phyloP scores from a whole-genome alignment of 1,140 invertebrate genomes.

The Melipona quadrifasciata region DNA sequence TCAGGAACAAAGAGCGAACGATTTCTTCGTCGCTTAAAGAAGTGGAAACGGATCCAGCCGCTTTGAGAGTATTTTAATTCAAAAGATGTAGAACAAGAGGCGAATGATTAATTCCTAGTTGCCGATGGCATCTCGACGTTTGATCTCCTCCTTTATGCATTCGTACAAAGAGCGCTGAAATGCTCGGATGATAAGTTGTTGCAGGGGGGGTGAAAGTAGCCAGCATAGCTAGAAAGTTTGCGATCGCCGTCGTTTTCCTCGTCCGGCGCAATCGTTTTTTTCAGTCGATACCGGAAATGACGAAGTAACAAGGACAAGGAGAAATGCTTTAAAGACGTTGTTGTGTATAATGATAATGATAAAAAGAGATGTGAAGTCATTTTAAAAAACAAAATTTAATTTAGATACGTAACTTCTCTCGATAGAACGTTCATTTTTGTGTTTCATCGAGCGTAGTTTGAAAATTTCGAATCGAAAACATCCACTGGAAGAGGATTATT shows the following conservation, averaged over 20 bases:
- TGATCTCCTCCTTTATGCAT: not conserved
- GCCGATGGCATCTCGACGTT: not conserved
- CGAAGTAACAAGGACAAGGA: too few relatives aligned
- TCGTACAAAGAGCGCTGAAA: not conserved
- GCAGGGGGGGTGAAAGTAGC: constrained; percentile 23
- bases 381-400: too few relatives aligned
- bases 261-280: not conserved
- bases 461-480: too few relatives aligned
- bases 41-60: not conserved
- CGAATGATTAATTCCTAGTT: not conserved
- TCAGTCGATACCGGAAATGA: not conserved
- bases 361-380: too few relatives aligned
- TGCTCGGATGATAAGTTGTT: not conserved
- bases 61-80: not conserved
- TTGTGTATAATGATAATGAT: too few relatives aligned
- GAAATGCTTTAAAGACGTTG: not conserved
- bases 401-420: too few relatives aligned
- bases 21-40: not conserved
- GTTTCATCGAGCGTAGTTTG: too few relatives aligned
- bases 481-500: too few relatives aligned
- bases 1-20: not conserved
- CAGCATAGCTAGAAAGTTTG: constrained; percentile 30
- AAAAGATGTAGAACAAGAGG: not conserved
- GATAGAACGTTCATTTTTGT: too few relatives aligned
- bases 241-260: not conserved